Evolutionary conservation across 1,140 invertebrate genomes (phyloP).

Genomic region (Ridgeia piscesae): DNA sequence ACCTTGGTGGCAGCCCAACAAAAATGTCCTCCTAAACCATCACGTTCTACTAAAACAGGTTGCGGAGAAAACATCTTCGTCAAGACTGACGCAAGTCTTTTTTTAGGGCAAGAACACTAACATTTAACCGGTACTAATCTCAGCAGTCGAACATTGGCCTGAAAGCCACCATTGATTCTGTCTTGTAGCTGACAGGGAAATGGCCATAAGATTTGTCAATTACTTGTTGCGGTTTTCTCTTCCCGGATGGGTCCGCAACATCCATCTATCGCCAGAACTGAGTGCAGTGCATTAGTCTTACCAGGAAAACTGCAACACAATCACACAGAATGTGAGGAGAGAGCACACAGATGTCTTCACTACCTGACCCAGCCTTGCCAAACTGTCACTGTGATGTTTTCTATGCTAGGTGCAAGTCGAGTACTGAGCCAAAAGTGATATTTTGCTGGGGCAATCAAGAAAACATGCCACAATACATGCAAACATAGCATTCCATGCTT

Average conservation of each 20-base stretch:
- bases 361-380: neutral
- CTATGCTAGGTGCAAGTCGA: neutral
- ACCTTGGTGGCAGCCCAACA: no score
- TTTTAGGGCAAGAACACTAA: neutral
- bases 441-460: no score
- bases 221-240: neutral
- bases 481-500: neutral
- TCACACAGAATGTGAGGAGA: neutral
- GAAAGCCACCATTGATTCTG: neutral
- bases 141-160: neutral
- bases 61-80: neutral
- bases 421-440: no score
- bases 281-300: neutral
- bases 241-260: neutral
- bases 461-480: no score
- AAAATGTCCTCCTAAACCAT: no score
- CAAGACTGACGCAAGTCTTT: neutral
- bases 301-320: neutral
- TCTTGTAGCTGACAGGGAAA: neutral
- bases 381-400: neutral
- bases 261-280: neutral
- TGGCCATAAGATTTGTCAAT: neutral
- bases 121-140: neutral
- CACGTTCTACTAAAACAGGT: neutral
- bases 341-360: neutral